phyloP scores from a whole-genome alignment of 2,797 vertebrate species.

The Onychomys leucogaster region DNA sequence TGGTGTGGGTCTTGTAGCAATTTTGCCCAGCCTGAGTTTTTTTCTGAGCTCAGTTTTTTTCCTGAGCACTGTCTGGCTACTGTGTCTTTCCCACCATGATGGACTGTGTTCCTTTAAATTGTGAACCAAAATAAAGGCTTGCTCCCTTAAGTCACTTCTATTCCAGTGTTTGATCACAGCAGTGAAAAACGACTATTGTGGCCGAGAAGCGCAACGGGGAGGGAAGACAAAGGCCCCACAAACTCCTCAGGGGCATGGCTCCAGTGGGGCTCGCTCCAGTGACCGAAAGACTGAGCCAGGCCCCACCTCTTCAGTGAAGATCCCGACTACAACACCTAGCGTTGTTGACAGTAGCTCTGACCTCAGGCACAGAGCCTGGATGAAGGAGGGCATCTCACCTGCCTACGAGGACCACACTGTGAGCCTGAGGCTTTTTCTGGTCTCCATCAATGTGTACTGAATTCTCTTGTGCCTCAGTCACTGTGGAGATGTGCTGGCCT shows the following conservation, averaged over 20 bases:
- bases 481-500: neutral
- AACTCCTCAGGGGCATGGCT: neutral
- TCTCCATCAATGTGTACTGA: neutral
- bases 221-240: neutral
- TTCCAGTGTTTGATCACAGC: neutral
- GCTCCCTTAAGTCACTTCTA: neutral
- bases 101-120: neutral
- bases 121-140: neutral
- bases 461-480: neutral
- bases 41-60: neutral
- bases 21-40: neutral
- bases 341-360: no score
- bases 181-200: neutral
- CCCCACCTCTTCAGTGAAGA: neutral
- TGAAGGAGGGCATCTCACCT: neutral
- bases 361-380: neutral
- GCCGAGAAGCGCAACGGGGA: neutral
- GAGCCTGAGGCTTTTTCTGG: neutral
- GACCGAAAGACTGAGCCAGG: no score
- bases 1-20: no score
- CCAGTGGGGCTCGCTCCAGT: accelerated
- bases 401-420: neutral
- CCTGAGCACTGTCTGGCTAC: neutral
- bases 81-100: neutral
- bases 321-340: neutral